phyloP scores from a whole-genome alignment of 1,140 invertebrate species.

The Aphaenogaster rudis region DNA sequence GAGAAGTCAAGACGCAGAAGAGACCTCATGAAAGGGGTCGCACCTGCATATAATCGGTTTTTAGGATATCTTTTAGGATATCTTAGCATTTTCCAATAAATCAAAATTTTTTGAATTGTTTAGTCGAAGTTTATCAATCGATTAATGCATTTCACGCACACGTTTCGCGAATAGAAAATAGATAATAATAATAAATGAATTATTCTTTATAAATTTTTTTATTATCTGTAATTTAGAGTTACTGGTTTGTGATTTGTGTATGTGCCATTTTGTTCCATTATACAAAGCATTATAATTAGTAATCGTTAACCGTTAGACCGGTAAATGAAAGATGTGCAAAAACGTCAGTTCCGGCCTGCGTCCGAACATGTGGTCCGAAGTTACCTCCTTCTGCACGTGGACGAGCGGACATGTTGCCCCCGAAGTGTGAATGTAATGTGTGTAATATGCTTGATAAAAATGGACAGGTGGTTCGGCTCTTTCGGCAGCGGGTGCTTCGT shows the following conservation, averaged over 20 bases:
- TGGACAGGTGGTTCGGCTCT: conserved; percentile 77
- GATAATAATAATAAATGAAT: not conserved
- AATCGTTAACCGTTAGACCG: not conserved
- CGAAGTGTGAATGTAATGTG: conserved; percentile 75
- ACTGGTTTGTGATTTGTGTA: not conserved
- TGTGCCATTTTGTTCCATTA: not conserved
- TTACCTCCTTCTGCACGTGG: conserved; percentile 22
- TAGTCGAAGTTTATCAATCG: not conserved
- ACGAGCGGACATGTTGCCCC: conserved; percentile 31
- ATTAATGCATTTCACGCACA: not conserved
- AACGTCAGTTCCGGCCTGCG: not conserved
- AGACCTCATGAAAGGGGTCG: conserved; percentile 77
- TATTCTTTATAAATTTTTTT: not conserved
- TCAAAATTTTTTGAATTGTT: not conserved
- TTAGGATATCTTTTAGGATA: conserved; percentile 12
- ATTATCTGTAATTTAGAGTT: not conserved
- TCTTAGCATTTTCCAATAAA: conserved; percentile 23
- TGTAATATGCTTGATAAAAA: conserved; percentile 73
- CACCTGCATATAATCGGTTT: conserved; percentile 75
- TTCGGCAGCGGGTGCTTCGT: conserved; percentile 73
- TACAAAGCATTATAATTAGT: conserved; percentile 12
- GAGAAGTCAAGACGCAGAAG: conserved; percentile 46
- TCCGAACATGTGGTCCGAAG: conserved; percentile 56
- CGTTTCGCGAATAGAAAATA: not conserved
- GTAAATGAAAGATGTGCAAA: conserved; percentile 16